Conservation (phyloP, 2,113 vertebrate genomes). For the Sclerurus mexicanus region DNA sequence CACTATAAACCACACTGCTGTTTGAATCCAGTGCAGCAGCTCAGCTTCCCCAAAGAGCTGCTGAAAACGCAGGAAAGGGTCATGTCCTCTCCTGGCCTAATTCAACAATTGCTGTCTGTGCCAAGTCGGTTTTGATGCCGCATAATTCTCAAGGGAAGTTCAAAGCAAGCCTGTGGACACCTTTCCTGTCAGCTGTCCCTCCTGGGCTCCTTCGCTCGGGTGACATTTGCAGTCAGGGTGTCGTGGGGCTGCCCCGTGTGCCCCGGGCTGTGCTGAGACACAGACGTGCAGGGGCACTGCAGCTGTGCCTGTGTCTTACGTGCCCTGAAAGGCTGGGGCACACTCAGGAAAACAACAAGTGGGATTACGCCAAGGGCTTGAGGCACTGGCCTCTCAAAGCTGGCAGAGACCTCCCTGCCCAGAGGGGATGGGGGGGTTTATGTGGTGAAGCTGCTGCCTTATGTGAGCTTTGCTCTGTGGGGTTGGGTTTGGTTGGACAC, state of each 20-base stretch:
- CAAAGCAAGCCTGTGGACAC: not conserved
- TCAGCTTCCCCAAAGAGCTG: not conserved
- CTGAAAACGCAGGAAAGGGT: not conserved
- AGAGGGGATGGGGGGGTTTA: fast-evolving
- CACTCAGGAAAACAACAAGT: not conserved
- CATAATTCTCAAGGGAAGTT: not conserved
- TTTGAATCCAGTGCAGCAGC: not conserved
- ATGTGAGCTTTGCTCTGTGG: not conserved
- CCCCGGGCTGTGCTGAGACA: fast-evolving
- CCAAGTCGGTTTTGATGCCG: not conserved
- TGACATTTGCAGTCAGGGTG: not conserved
- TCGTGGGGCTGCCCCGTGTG: not conserved
- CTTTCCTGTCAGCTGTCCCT: not conserved
- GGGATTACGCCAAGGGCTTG: not conserved
- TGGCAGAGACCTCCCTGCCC: not conserved
- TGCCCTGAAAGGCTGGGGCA: not conserved
- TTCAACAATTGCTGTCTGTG: not conserved
- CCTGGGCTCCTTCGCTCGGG: not conserved
- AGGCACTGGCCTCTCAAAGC: not conserved
- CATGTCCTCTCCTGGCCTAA: not conserved
- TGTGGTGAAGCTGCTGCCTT: not conserved
- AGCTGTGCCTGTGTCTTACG: not conserved
- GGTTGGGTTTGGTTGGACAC: not conserved
- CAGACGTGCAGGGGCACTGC: not conserved
- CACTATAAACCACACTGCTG: not conserved